Base-by-base conservation (phyloP, 2,888 invertebrate species). In the Conomelus anceps region DNA sequence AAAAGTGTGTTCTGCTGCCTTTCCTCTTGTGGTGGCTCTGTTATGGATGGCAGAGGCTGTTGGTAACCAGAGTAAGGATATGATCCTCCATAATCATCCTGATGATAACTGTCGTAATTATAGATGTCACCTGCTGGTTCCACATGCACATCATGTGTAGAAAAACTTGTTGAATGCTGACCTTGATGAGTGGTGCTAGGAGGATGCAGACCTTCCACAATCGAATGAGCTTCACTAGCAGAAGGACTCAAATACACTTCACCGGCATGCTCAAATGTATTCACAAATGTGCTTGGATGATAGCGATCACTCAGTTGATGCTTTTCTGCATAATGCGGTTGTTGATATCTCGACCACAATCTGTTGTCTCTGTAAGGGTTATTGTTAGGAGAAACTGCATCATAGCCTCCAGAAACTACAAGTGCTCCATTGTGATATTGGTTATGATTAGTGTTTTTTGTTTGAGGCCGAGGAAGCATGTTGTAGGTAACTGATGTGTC, bases 1-100 rank as follows among this genome's bases (percentile, higher is more conserved):
- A 96, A 96, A 93, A 88, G 92, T 91, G 90, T 93, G 93, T 92
- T 92, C 93, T 89, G 91, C 88, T 87, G 91, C 26, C 88, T 91
- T 34, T 89, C 90, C 90, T 26, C 89, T 87, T 84, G 89, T 84
- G 22, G 87, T 20, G 63, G 63, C 23, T 84, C 23, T 3, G 88
- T 63, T 20, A 85, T 23, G 13, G 89, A 89, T 13, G 91, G 90
- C 3, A 90, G 89, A 9, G 90, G 87, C 24, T 23, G 86, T 20
- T 86, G 86, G 23, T 86, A 86, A 22, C 86, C 86, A 20, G 86
- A 29, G 23, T 86, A 85, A 20, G 85, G 85, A 22, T 85, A 85
- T 23, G 23, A 22, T 85, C 85, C 85, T 24, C 86, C 86, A 20
- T 26, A 26, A 9, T 29, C 86, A 26, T 24, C 22, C 4, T 29